Evolutionary conservation across 2,888 invertebrate species (phyloP).

Genomic region (Ecliptopera silaceata): DNA sequence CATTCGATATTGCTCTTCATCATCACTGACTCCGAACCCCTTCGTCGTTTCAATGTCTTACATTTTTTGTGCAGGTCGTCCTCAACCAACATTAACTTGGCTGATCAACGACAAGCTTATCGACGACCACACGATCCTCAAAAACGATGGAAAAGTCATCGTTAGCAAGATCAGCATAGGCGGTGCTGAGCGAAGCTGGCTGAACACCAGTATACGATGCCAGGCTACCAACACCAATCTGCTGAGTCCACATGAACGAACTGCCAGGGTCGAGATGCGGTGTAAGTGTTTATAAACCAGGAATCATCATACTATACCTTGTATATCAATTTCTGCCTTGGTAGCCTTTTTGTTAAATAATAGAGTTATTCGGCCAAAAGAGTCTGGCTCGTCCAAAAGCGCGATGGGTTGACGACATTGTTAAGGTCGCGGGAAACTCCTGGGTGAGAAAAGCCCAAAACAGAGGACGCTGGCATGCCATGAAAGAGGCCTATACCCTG

Average conservation of each 20-base stretch:
- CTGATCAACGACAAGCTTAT: slow-evolving; percentile 88
- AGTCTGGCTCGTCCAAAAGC: too few species aligned
- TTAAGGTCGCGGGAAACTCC: too few species aligned
- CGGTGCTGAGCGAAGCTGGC: slow-evolving; percentile 88
- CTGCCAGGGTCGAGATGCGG: slow-evolving; percentile 91
- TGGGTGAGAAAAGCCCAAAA: too few species aligned
- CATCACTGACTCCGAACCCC: too few species aligned
- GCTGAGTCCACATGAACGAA: slow-evolving; percentile 89
- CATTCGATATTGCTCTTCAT: too few species aligned
- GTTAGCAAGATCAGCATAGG: slow-evolving; percentile 89
- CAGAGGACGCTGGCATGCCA: too few species aligned
- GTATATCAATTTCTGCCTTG: too few species aligned
- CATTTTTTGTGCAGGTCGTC: slow-evolving; percentile 84
- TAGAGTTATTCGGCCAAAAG: too few species aligned
- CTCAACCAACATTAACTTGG: slow-evolving; percentile 91
- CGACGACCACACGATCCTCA: slow-evolving; percentile 86
- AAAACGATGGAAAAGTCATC: slow-evolving; percentile 87
- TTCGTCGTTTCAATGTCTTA: too few species aligned
- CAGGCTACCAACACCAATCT: slow-evolving; percentile 93
- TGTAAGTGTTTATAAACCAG: slow-evolving; percentile 80
- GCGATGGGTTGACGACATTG: too few species aligned
- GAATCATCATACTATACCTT: background rate
- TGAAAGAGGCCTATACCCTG: too few species aligned
- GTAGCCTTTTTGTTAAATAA: too few species aligned
- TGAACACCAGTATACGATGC: slow-evolving; percentile 92